These are phyloP conservation scores for Thecocarcelia acutangulata DNA, from an alignment of 2,888 invertebrate genomes.

Conservation along the genomic window DNA sequence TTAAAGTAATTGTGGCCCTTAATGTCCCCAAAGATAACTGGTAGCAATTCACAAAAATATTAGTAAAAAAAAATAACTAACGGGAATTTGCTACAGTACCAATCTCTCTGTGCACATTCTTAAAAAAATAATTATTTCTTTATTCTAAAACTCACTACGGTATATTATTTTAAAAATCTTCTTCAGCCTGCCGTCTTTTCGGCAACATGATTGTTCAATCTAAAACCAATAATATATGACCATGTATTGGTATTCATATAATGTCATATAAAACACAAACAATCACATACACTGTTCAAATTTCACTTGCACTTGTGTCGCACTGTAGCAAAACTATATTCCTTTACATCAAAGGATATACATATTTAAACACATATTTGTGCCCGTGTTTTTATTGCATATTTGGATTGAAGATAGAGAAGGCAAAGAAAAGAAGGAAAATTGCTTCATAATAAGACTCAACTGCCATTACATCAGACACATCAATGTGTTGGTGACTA, in stretches of 20 bases:
- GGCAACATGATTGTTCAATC: slow-evolving; percentile 49
- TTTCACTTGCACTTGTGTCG: slow-evolving; percentile 35
- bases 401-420: background rate
- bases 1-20: too few species aligned
- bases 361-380: background rate
- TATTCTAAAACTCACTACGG: background rate
- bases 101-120: background rate
- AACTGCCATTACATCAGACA: slow-evolving; percentile 10
- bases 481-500: slow-evolving; percentile 17
- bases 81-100: too few species aligned
- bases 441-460: slow-evolving; percentile 23
- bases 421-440: slow-evolving; percentile 18
- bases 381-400: background rate
- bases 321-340: slow-evolving; percentile 31
- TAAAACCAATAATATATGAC: slow-evolving; percentile 37
- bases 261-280: background rate
- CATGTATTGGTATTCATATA: slow-evolving; percentile 4
- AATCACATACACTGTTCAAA: background rate
- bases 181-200: slow-evolving; percentile 12
- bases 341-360: slow-evolving; percentile 41
- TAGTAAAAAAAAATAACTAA: too few species aligned
- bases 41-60: too few species aligned
- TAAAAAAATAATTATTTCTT: too few species aligned
- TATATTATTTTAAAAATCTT: background rate
- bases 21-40: too few species aligned